phyloP scores from a whole-genome alignment of 1,140 invertebrate species.

The Leptinotarsa lineolata region DNA sequence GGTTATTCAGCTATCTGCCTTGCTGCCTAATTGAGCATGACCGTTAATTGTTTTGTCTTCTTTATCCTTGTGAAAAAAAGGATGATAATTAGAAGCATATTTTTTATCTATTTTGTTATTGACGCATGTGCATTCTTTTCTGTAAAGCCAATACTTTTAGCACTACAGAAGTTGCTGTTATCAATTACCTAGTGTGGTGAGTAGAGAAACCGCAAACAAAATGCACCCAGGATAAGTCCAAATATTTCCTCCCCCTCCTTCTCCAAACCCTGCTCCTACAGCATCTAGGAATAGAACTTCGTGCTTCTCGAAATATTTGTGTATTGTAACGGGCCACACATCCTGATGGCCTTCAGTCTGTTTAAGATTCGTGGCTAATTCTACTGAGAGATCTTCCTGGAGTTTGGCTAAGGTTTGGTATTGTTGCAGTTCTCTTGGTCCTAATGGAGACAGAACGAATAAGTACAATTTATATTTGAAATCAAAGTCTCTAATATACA shows the following conservation, averaged over 20 bases:
- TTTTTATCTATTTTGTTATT: no score
- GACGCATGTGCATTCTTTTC: no score
- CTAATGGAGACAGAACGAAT: conserved; percentile 33
- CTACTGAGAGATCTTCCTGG: conserved; percentile 60
- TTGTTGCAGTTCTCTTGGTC: conserved; percentile 61
- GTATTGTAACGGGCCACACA: conserved; percentile 61
- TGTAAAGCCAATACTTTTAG: no score
- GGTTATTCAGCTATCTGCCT: no score
- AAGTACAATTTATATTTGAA: no score
- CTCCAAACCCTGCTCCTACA: conserved; percentile 62
- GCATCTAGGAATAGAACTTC: conserved; percentile 60
- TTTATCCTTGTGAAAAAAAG: no score
- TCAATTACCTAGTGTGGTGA: conserved; percentile 64
- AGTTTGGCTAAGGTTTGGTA: conserved; percentile 57
- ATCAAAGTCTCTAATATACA: no score
- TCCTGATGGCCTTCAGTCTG: conserved; percentile 56
- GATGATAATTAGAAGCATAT: no score
- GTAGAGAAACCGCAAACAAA: conserved; percentile 63
- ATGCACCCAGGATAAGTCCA: conserved; percentile 68
- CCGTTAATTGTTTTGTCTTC: no score
- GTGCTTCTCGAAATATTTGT: conserved; percentile 60
- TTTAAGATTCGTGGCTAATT: conserved; percentile 60
- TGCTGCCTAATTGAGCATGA: no score
- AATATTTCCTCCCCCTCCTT: conserved; percentile 60
- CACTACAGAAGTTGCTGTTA: not conserved